Evolutionary conservation across 2,888 invertebrate species (phyloP), one percentile per base, ranked within the genome.

Genomic region (Gastracanthus pulcherrimus): DNA sequence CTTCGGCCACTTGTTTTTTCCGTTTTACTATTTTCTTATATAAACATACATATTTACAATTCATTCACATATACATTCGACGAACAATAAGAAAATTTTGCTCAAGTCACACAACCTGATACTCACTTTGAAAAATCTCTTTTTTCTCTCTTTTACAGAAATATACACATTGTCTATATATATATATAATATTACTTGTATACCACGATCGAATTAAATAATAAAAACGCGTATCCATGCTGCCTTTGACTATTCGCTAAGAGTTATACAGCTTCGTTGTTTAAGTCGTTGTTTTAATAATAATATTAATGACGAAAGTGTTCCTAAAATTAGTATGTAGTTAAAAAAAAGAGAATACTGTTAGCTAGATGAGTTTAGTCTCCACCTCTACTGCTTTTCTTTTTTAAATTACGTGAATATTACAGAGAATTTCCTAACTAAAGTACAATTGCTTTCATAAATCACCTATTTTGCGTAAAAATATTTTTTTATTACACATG

Each of bases 261-360:
- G 23, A 69, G 78, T 75, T 69, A n/a, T n/a, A 58, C 74, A 82
- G 75, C 75, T 82, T 76, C 64, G 48, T 76, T 72, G 55, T 51
- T 72, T 34, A 48, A 78, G 64, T 70, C 58, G 45, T 74, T 29
- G 31, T 41, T 26, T 51, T 38, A 55, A 29, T 3, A 16, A 9
- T 55, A 64, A 78, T n/a, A 55, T 55, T 34, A 80, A 62, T 71
- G 69, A 80, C 62, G 74, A 79, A 64, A 69, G 19, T 34, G 23
- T 19, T 48, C 60, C 71, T 80, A 78, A 64, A 62, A 74, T 77
- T 79, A 83, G 62, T 76, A 64, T 62, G 36, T 76, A 71, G 51
- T 70, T 79, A 74, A 69, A 78, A 62, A 48, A 72, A 74, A 74
- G 67, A 62, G 76, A 87, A 86, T 87, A 86, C 86, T 86, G 86